These are phyloP conservation scores for Pelodytes ibericus DNA, from an alignment of 2,797 vertebrate species.

Conservation along the genomic window DNA sequence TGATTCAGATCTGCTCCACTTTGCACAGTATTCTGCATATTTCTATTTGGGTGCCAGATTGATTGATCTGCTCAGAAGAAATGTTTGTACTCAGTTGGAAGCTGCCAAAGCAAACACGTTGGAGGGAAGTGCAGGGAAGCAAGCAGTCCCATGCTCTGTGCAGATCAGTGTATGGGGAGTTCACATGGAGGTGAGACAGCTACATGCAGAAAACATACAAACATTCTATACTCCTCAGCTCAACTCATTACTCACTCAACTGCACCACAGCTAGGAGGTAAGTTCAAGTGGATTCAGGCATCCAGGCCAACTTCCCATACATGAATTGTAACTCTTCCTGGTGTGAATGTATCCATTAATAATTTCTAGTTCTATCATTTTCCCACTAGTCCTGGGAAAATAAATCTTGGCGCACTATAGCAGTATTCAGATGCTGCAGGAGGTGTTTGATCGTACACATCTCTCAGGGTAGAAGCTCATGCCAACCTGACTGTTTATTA, in stretches of 20 bases:
- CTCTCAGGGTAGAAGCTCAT: too few species aligned
- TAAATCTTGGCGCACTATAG: too few species aligned
- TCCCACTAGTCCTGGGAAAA: too few species aligned
- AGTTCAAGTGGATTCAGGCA: slow-evolving; percentile 56
- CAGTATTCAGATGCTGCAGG: too few species aligned
- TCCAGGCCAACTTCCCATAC: slow-evolving; percentile 72
- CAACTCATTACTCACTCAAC: slow-evolving; percentile 86
- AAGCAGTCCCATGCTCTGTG: slow-evolving; percentile 79
- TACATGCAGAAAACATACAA: slow-evolving; percentile 90
- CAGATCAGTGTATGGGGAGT: slow-evolving; percentile 82
- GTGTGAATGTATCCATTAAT: background rate
- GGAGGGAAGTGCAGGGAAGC: slow-evolving; percentile 79
- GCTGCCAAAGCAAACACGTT: slow-evolving; percentile 94
- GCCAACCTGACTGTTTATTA: too few species aligned
- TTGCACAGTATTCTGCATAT: slow-evolving; percentile 86
- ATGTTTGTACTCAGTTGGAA: slow-evolving; percentile 87
- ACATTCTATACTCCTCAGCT: slow-evolving; percentile 84
- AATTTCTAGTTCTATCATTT: background rate
- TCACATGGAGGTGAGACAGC: slow-evolving; percentile 90
- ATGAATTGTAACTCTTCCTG: slow-evolving; percentile 76
- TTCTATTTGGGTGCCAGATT: slow-evolving; percentile 86
- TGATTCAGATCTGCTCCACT: slow-evolving; percentile 89
- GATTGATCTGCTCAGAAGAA: slow-evolving; percentile 91
- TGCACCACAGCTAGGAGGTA: slow-evolving; percentile 68
- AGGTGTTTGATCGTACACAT: too few species aligned